Evolutionary conservation across 2,888 invertebrate genomes (phyloP), one percentile per base, ranked within the genome.

Genomic region (Drosophila barbarae): DNA sequence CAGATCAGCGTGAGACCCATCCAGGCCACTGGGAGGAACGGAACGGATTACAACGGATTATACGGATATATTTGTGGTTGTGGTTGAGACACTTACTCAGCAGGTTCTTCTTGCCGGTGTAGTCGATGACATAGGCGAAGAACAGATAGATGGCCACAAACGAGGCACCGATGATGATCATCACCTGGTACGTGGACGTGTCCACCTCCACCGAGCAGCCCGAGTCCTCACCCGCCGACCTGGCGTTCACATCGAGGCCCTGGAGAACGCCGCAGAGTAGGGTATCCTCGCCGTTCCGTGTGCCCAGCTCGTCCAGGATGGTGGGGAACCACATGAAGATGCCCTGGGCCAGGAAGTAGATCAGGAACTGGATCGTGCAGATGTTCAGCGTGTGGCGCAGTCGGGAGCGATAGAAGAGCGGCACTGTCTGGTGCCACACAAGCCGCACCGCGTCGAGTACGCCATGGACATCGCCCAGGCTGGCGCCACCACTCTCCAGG

Each of bases 161-260:
- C 6, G 92, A 91, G 0, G 91, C 90, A 0, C 94, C 94, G 75
- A 94, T 93, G 68, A 92, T 91, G 69, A 94, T 91, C 49, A 94
- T 92, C 49, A 92, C 92, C 76, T 92, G 89, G 83, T 94, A 94
- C 3, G 94, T 93, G 0, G 90, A 89, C 0, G 91, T 88, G 81
- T 93, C 93, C 69, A 93, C 91, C 0, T 90, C 89, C 34, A 91
- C 90, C 30, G 90, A 88, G 76, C 93, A 94, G 23, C 61, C 44
- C 1, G 3, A 5, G 0, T 35, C 30, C 0, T 34, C 36, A 0
- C 41, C 5, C 10, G 2, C 21, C 15, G 39, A n/a, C 10, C 15
- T 44, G 35, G 18, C 28, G 2, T 39, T 30, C 13, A 54, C 41
- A 13, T 28, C 74, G 12, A 87, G 56, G 0, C 53, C 39, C 5